These are phyloP conservation scores for Ephestia elutella DNA, from an alignment of 1,140 invertebrate species.

Conservation along the genomic window DNA sequence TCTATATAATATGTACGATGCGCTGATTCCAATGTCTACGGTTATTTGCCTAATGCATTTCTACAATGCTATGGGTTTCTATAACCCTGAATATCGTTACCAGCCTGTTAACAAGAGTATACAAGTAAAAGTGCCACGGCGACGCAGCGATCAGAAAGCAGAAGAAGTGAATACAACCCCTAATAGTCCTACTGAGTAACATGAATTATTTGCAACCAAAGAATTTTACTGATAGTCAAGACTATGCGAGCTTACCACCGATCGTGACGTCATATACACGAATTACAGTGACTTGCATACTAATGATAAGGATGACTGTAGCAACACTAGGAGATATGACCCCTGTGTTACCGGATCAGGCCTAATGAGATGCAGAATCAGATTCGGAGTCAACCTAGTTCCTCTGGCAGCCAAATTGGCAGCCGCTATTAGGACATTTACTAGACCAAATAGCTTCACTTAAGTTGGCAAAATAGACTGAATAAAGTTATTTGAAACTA, in stretches of 20 bases:
- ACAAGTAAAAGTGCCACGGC: slow-evolving; percentile 45
- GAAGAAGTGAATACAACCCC: slow-evolving; percentile 50
- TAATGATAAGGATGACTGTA: slow-evolving; percentile 56
- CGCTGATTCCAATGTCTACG: slow-evolving; percentile 53
- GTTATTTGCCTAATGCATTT: slow-evolving; percentile 49
- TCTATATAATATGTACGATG: slow-evolving; percentile 46
- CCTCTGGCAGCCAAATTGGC: slow-evolving; percentile 61
- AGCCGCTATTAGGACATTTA: slow-evolving; percentile 61
- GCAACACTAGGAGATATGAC: slow-evolving; percentile 61
- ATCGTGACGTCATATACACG: slow-evolving; percentile 62
- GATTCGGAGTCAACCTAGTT: slow-evolving; percentile 52
- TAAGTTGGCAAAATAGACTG: slow-evolving; percentile 66
- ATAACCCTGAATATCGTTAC: slow-evolving; percentile 46
- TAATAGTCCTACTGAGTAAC: slow-evolving; percentile 29
- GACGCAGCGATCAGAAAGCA: slow-evolving; percentile 42
- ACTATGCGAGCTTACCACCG: slow-evolving; percentile 59
- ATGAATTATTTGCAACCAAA: slow-evolving; percentile 57
- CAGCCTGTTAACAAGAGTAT: slow-evolving; percentile 49
- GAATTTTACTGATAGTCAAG: slow-evolving; percentile 60
- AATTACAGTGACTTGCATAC: slow-evolving; percentile 58
- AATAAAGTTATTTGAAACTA: slow-evolving; percentile 67
- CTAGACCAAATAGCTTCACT: slow-evolving; percentile 67
- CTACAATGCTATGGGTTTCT: slow-evolving; percentile 35
- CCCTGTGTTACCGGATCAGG: slow-evolving; percentile 65
- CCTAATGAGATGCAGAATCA: slow-evolving; percentile 58